Base-by-base conservation (phyloP, 2,113 vertebrate species). In the Chaetorhynchus papuensis region DNA sequence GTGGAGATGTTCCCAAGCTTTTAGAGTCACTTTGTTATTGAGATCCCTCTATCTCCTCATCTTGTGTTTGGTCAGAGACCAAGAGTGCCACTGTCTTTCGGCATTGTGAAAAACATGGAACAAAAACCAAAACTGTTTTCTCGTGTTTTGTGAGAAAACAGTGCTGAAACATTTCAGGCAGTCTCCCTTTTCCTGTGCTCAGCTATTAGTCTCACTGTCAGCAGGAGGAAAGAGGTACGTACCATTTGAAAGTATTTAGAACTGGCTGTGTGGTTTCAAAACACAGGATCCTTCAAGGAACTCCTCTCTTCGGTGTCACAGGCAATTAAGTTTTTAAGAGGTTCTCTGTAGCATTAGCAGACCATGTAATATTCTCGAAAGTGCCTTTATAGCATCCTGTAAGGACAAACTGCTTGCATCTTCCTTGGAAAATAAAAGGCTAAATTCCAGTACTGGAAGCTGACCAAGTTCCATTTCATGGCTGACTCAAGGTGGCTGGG, bases 281-380 rank as follows among this genome's bases (percentile, higher is more conserved):
- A 86, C 64, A 86, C 68, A 31, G 52, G 39, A 83, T 90, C 68
- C 87, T 88, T 63, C 92, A 91, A 93, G 87, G 85, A 84, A 93
- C 90, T 88, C 14, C 59, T 91, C 78, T 77, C 82, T 83, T 83
- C 56, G n/a, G 85, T 96, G 90, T 94, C 85, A 95, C 93, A 90
- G 87, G 60, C 90, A 96, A 93, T 96, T 96, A 91, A 85, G 84
- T 83, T 94, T 94, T 92, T 88, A 96, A 93, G 90, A 95, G 83
- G 88, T 70, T 94, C 66, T 90, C 79, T 92, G 92, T 17, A 86
- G 76, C 88, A 91, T 77, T 93, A 95, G 33, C 60, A 81, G 83
- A 86, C 84, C 54, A 77, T 81, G 92, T 83, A 81, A 94, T 86
- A 89, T 83, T 92, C 75, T 49, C 59, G 33, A 85, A 91, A 78